A percentile compares a stretch with the other conserved stretches of the same genome.
These are phyloP conservation scores for Delphinapterus leucas DNA, from an alignment of 2,113 vertebrate genomes.

Conservation along the genomic window DNA sequence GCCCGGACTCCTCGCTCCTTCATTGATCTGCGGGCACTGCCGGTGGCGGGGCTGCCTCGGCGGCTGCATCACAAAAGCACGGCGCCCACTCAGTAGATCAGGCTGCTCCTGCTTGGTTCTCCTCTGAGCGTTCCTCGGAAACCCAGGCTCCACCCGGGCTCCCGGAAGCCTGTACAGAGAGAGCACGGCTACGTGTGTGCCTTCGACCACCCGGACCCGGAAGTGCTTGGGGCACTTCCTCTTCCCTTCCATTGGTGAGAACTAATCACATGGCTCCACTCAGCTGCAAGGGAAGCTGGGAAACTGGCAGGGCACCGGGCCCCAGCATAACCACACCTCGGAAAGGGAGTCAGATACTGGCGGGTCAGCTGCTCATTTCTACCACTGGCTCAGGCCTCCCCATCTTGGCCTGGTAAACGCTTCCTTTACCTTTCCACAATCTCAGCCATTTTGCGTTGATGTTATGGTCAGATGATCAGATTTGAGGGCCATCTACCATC, in stretches of 20 bases:
- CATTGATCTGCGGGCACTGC: background rate
- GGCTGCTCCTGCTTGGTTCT: accelerated
- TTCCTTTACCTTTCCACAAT: background rate
- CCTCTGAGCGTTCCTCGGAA: too few relatives aligned
- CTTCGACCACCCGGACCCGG: accelerated
- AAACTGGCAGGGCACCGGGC: accelerated
- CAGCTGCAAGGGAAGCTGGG: background rate
- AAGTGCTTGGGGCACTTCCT: background rate
- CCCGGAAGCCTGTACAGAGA: accelerated
- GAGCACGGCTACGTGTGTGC: accelerated
- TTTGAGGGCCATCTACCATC: background rate
- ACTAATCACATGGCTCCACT: accelerated
- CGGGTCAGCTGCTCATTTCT: background rate
- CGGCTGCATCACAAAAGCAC: too few relatives aligned
- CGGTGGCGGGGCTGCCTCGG: accelerated
- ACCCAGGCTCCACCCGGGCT: accelerated
- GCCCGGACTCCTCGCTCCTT: accelerated
- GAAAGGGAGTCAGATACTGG: accelerated
- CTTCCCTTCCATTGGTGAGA: accelerated
- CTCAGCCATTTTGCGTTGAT: background rate
- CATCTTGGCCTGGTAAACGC: background rate
- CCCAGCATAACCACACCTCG: accelerated
- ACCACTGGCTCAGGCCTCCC: background rate
- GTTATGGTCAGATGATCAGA: background rate
- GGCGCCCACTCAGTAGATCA: accelerated